Base-by-base conservation (phyloP, 2,113 vertebrate species). In the Progne subis region DNA sequence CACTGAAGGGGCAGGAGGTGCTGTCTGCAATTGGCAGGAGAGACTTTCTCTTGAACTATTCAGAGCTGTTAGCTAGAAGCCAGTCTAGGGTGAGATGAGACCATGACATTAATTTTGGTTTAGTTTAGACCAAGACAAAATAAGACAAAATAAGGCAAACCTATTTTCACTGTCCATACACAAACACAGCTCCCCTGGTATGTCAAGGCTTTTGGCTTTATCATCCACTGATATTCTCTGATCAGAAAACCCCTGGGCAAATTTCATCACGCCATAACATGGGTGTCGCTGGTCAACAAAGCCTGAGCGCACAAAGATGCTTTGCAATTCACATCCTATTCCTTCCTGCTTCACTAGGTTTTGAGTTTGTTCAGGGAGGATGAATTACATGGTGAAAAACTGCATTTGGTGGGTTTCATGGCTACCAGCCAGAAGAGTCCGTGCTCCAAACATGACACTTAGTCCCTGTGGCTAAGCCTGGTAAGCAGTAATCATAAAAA, bases 201-300 rank as follows among this genome's bases (percentile, higher is more conserved):
- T 8, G 12, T 75, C 0, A 0, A 47, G 26, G 44, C 25, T 69
- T 86, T 67, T 69, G 63, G 28, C 20, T 82, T 91, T 39, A 61
- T 60, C 44, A 47, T 20, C n/a, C 3, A 2, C 46, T 57, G 44
- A 71, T 55, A 60, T 11, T 13, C 8, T 55, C 25, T 44, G 4
- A 1, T 56, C 8, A 86, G 49, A 83, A 87, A 60, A 57, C 7
- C 3, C 2, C 19, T 47, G 57, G 32, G 44, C 11, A 83, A 83
- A 78, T 60, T 32, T 88, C 24, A 19, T 67, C 55, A 18, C 12
- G 17, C 57, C 25, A 2, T 34, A 47, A 10, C 34, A n/a, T 0
- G 0, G n/a, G 2, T 55, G 20, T 44, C 55, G 24, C 26, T 25
- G 16, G 11, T 59, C 4, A 0, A 34, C 11, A 3, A 88, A 83